Percentiles rank a stretch among this genome's conserved stretches.
phyloP scores from a whole-genome alignment of 1,140 invertebrate species.

The Streblospio benedicti region DNA sequence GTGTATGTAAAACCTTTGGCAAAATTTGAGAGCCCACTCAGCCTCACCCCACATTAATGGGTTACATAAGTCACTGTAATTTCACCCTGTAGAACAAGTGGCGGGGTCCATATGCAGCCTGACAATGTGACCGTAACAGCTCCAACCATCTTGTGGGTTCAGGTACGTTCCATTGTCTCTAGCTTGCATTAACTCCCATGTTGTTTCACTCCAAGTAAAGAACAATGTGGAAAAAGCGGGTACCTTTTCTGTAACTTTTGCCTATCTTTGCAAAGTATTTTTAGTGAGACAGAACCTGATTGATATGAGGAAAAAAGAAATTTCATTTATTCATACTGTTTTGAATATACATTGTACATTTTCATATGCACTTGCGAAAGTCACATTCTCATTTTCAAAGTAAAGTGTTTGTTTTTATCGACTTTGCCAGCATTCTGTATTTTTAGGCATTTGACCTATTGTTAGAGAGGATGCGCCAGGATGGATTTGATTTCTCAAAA shows the following conservation, averaged over 20 bases:
- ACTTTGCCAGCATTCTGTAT: not conserved
- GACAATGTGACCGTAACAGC: conserved; percentile 61
- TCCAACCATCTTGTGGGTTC: conserved; percentile 87
- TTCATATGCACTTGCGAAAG: not conserved
- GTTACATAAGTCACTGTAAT: conserved; percentile 4
- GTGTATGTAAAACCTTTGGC: conserved; percentile 17
- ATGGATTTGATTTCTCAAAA: conserved; percentile 71
- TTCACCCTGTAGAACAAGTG: conserved; percentile 31
- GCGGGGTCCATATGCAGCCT: conserved; percentile 59
- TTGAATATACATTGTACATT: not conserved
- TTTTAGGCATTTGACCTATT: conserved; percentile 73
- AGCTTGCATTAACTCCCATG: not conserved
- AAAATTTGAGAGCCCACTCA: no score
- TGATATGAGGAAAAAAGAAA: not conserved
- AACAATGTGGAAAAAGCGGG: not conserved
- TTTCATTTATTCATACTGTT: not conserved
- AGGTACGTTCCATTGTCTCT: conserved; percentile 42
- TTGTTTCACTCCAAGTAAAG: not conserved
- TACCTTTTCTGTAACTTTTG: not conserved
- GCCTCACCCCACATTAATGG: conserved; percentile 20
- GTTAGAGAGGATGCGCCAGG: conserved; percentile 67
- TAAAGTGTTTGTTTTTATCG: not conserved
- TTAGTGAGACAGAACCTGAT: not conserved
- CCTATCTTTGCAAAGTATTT: not conserved
- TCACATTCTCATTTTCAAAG: not conserved